Evolutionary conservation across 2,113 vertebrate species (phyloP).

Genomic region (Osmerus eperlanus): DNA sequence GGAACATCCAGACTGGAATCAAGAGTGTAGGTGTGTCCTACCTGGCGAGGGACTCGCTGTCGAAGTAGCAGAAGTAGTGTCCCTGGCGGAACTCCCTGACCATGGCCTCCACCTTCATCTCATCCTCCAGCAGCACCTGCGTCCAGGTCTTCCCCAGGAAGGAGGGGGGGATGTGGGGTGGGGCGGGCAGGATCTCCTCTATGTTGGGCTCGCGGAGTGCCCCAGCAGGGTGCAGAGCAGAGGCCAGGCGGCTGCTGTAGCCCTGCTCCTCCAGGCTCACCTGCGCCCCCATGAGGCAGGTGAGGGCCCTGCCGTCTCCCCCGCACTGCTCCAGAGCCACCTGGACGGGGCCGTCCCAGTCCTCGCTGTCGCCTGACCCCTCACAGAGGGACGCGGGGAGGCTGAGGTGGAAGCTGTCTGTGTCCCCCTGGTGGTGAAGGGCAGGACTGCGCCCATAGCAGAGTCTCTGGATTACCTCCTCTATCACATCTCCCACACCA

Average conservation of each 20-base stretch:
- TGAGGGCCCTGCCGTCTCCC: conserved; percentile 59
- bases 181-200: conserved; percentile 76
- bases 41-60: conserved; percentile 75
- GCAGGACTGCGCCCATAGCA: conserved; percentile 57
- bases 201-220: conserved; percentile 32
- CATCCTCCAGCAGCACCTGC: conserved; percentile 84
- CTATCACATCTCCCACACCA: conserved; percentile 65
- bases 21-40: conserved; percentile 21
- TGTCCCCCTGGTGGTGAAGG: conserved; percentile 55
- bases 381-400: conserved; percentile 51
- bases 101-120: conserved; percentile 79
- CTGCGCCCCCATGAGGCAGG: conserved; percentile 70
- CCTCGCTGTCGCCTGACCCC: conserved; percentile 60
- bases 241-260: conserved; percentile 73
- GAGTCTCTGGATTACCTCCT: conserved; percentile 78
- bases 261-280: conserved; percentile 75
- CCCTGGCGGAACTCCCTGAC: conserved; percentile 82
- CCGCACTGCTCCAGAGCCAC: conserved; percentile 45
- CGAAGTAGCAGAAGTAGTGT: conserved; percentile 81
- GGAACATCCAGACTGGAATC: neutral
- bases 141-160: conserved; percentile 85
- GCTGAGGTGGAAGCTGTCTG: conserved; percentile 75
- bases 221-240: conserved; percentile 41
- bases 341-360: conserved; percentile 77
- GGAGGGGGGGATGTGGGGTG: conserved; percentile 80